Base-by-base conservation (phyloP, 1,140 invertebrate genomes). In the Tetramorium parvispinum region DNA sequence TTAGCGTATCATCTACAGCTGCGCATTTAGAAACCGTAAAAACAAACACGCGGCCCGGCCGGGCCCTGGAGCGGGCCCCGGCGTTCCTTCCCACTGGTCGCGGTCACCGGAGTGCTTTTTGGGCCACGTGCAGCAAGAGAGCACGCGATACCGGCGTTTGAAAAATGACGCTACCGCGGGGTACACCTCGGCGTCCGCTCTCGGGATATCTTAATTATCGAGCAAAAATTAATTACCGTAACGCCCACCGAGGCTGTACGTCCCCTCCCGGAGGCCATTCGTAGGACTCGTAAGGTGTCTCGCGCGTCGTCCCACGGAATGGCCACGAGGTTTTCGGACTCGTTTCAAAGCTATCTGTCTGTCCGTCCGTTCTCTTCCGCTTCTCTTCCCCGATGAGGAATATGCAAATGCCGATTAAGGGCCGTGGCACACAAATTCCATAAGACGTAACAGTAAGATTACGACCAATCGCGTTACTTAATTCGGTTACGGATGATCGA, bases 211-310 rank as follows among this genome's bases (percentile, higher is more conserved):
- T 93, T 93, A 93, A 93, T 93, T 93, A 91, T 92, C 87, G 46
- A 86, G 90, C 87, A 90, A 91, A 92, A 93, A 93, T 93, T 93
- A 93, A 93, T 93, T 92, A 93, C 87, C 85, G 87, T 87, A 92
- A 93, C 92, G 92, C 92, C 92, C 90, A 93, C 88, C 75, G 76
- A 71, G 82, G 82, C 75, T 57, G 85, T 40, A 63, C 82, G 77
- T 65, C 40, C 40, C 70, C 81, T 21, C 13, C 91, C 91, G 89
- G 66, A 88, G 87, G 87, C 59, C 75, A 77, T 83, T 90, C 87
- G 91, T 92, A 87, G 87, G 86, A 92, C 86, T 88, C 43, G 55
- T 37, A 16, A 68, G 85, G 61, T 49, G 73, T 77, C 24, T 88
- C 49, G 49, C 70, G 51, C 11, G 70, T 32, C 32, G 70, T 71